These are phyloP conservation scores for Phocoena phocoena DNA, from an alignment of 2,113 vertebrate genomes.

Conservation along the genomic window DNA sequence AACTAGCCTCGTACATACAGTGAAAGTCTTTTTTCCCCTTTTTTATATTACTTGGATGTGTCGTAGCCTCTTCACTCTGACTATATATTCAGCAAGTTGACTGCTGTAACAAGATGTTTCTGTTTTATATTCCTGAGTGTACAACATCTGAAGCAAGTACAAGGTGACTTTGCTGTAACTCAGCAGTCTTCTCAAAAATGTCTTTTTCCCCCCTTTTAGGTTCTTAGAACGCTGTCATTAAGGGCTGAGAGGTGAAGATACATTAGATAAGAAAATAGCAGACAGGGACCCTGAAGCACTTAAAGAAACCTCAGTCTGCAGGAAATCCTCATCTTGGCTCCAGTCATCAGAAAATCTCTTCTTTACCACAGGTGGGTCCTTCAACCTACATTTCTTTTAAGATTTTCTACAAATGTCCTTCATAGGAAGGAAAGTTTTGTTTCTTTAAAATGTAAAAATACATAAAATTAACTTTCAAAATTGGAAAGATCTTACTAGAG, in stretches of 20 bases:
- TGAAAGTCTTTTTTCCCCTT: not conserved
- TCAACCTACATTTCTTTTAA: conserved; percentile 38
- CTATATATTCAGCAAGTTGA: not conserved
- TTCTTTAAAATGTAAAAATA: not conserved
- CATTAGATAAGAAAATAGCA: conserved; percentile 71
- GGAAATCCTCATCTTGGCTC: conserved; percentile 7
- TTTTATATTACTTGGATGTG: not conserved
- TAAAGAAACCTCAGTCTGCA: conserved; percentile 56
- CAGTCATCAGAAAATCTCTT: conserved; percentile 67
- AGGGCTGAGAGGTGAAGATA: conserved; percentile 71
- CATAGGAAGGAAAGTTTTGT: not conserved
- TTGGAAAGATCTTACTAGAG: not conserved
- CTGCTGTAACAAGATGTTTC: not conserved
- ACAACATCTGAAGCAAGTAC: conserved; percentile 18
- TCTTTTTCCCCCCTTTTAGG: conserved; percentile 45
- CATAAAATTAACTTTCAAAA: not conserved
- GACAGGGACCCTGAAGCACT: conserved; percentile 58
- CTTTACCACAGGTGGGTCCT: conserved; percentile 55
- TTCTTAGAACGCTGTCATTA: conserved; percentile 79
- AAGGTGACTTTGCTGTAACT: conserved; percentile 80
- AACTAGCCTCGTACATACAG: not conserved
- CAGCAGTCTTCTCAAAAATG: conserved; percentile 64
- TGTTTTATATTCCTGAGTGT: conserved; percentile 59
- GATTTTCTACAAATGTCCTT: conserved; percentile 45
- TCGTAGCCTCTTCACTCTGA: not conserved